phyloP scores from a whole-genome alignment of 2,888 invertebrate species.

The Cosmorhoe ocellata region DNA sequence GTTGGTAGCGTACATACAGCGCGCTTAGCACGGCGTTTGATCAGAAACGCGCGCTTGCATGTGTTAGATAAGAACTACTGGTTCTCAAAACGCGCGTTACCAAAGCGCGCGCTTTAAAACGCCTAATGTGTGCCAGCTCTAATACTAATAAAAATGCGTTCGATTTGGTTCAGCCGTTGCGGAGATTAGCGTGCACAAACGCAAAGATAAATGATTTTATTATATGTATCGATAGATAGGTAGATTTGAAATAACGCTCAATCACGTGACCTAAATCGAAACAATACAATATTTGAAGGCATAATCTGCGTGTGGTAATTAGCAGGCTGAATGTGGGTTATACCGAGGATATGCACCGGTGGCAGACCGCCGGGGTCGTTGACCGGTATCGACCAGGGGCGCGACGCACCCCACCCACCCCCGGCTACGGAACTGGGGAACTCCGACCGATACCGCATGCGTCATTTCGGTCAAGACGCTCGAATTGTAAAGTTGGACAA shows the following conservation, averaged over 20 bases:
- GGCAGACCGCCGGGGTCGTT: slow-evolving; percentile 72
- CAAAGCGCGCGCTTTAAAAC: too few species aligned
- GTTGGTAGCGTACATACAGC: too few species aligned
- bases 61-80: too few species aligned
- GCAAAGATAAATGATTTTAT: too few species aligned
- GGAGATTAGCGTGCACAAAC: too few species aligned
- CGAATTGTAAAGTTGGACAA: slow-evolving; percentile 31
- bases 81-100: too few species aligned
- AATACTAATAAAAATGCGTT: too few species aligned
- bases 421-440: slow-evolving; percentile 46
- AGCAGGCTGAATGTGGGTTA: slow-evolving; percentile 71
- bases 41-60: too few species aligned
- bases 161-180: too few species aligned
- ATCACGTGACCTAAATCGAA: slow-evolving; percentile 55
- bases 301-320: slow-evolving; percentile 67
- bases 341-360: slow-evolving; percentile 58
- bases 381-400: slow-evolving; percentile 79
- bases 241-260: slow-evolving; percentile 20
- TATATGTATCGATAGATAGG: too few species aligned
- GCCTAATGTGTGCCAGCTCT: too few species aligned
- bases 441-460: slow-evolving; percentile 69
- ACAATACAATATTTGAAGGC: slow-evolving; percentile 58
- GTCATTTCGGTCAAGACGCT: slow-evolving; percentile 65
- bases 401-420: slow-evolving; percentile 57
- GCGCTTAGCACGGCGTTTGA: too few species aligned